Evolutionary conservation across 2,113 vertebrate genomes (phyloP).

Genomic region (Taxidea taxus): DNA sequence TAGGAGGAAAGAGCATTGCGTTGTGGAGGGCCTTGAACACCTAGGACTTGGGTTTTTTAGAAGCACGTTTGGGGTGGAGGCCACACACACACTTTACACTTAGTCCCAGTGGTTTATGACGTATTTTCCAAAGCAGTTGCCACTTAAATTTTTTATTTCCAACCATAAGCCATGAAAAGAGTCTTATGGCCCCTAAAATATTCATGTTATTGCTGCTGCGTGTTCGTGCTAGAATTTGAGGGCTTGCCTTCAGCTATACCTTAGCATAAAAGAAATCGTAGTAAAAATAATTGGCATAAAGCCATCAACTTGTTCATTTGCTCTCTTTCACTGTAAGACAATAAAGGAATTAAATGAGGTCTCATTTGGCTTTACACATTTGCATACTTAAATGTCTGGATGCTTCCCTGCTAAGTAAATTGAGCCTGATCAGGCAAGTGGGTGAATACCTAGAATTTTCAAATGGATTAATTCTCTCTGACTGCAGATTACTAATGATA

Average conservation of each 20-base stretch:
- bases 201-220: slow-evolving; percentile 62
- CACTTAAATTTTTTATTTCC: slow-evolving; percentile 55
- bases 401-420: slow-evolving; percentile 53
- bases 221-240: slow-evolving; percentile 61
- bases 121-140: slow-evolving; percentile 47
- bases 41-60: not conserved
- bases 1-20: not conserved
- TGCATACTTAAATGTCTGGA: slow-evolving; percentile 73
- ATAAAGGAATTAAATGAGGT: slow-evolving; percentile 76
- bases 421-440: slow-evolving; percentile 38
- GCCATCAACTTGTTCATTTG: slow-evolving; percentile 70
- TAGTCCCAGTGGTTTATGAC: slow-evolving; percentile 10
- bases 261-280: slow-evolving; percentile 69
- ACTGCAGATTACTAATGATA: not conserved
- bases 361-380: slow-evolving; percentile 72
- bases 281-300: slow-evolving; percentile 75
- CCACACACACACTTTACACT: not conserved
- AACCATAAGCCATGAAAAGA: slow-evolving; percentile 55
- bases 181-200: slow-evolving; percentile 60
- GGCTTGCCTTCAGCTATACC: slow-evolving; percentile 65
- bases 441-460: slow-evolving; percentile 13
- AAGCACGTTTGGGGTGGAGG: not conserved
- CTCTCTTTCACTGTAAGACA: slow-evolving; percentile 76
- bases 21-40: not conserved
- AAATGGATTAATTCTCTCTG: slow-evolving; percentile 2